Evolutionary conservation across 1,140 invertebrate genomes (phyloP), one percentile per base, ranked within the genome.

Genomic region (Drosophila dunni): DNA sequence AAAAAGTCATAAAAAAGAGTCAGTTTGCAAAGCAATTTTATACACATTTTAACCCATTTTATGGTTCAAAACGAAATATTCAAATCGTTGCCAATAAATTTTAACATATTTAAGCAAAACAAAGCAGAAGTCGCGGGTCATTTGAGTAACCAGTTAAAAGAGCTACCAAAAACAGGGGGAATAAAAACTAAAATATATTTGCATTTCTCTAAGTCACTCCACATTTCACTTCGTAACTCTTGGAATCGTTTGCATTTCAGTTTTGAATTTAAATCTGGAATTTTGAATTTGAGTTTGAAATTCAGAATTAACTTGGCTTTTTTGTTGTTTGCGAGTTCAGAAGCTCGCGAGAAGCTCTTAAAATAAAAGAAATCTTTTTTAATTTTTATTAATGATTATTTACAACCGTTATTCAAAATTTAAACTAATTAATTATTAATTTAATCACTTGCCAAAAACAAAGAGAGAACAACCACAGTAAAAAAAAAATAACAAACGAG

Each of bases 331-430:
- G 48, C 50, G 58, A 56, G 62, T 51, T 51, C 50, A 51, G 29
- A 34, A 46, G 44, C 44, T 46, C 20, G 36, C 15, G 79, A 15
- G 58, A 29, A 46, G 75, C 67, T 65, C 69, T 75, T 80, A 80
- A 83, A 86, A 77, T 79, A 75, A 65, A 89, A 89, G 84, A 89
- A 89, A 89, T 89, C 84, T 89, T 88, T 82, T 85, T 82, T 75
- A 79, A 86, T 91, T 91, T 91, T 91, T 91, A 90, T 91, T 90
- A 91, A 91, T 91, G 85, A 91, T 91, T 86, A 91, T 91, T 91
- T 90, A 91, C 79, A 90, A 81, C 84, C 81, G 90, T 90, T 91
- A 90, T 91, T 90, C 81, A 89, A 81, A 90, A 84, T 90, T 91
- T 64, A 86, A 84, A 90, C 90, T 91, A 91, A 91, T 91, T 91